Evolutionary conservation across 2,888 invertebrate genomes (phyloP), one percentile per base, ranked within the genome.

Genomic region (Chromoteleia sp.): DNA sequence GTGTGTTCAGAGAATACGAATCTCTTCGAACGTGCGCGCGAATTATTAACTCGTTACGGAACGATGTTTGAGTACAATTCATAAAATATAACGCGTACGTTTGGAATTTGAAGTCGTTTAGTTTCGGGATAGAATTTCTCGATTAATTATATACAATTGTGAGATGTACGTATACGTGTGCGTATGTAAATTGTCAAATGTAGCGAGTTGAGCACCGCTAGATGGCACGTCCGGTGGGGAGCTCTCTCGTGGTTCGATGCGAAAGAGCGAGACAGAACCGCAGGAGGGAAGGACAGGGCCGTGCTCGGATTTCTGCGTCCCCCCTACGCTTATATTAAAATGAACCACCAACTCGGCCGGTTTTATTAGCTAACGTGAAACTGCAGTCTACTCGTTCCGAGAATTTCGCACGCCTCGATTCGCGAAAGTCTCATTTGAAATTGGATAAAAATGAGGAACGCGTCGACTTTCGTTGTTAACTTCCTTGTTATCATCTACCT

Each of bases 311-410:
- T 81, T 76, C 76, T 71, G 48, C 67, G 67, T 70, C 56, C 65
- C 76, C 81, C 59, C 48, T 50, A 50, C 71, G 75, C 63, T 56
- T 70, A 63, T 68, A 82, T 82, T 87, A 77, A 82, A 83, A 83
- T 68, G 81, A 82, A 71, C 68, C 75, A 25, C 43, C 75, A 41
- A 68, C 58, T 68, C 54, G 68, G 59, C 74, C 83, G 81, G 84
- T 85, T 85, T 86, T 83, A 86, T 85, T 85, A 81, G 84, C 83
- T 80, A 82, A 84, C 83, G 84, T 83, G 84, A 86, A 87, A 85
- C 85, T 84, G 61, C 85, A 85, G 83, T 86, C 85, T 78, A 83
- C 83, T 83, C 61, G 73, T 85, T 86, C 84, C 76, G 30, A 83
- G 87, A 86, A 85, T 84, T 82, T 82, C 77, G 58, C 54, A 61